Evolutionary conservation across 1,140 invertebrate species (phyloP).

Genomic region (Ostrea denselamellosa): DNA sequence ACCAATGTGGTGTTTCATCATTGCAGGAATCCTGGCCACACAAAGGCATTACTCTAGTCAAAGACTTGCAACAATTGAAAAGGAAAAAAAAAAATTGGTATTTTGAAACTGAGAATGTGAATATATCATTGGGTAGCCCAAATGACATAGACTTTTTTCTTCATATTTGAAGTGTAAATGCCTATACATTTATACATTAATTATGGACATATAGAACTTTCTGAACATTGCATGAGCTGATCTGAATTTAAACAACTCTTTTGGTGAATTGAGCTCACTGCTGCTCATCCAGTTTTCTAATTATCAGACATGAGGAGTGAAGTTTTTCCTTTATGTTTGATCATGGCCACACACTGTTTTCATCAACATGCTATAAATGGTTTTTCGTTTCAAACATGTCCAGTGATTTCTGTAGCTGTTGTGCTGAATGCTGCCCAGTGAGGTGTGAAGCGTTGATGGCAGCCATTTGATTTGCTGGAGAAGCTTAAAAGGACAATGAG

Average conservation of each 20-base stretch:
- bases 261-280: neutral
- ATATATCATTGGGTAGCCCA: too few relatives aligned
- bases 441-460: neutral
- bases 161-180: too few relatives aligned
- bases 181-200: too few relatives aligned
- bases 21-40: neutral
- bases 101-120: too few relatives aligned
- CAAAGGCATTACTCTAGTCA: neutral
- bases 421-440: neutral
- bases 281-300: slow-evolving; percentile 17
- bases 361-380: slow-evolving; percentile 14
- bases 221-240: neutral
- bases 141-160: too few relatives aligned
- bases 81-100: too few relatives aligned
- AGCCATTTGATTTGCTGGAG: neutral
- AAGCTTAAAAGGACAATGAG: slow-evolving; percentile 27
- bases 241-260: neutral
- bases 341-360: slow-evolving; percentile 19
- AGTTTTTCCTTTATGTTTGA: slow-evolving; percentile 24
- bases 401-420: neutral
- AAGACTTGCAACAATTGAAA: neutral
- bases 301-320: slow-evolving; percentile 13
- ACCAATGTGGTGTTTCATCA: neutral
- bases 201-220: neutral
- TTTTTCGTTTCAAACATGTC: slow-evolving; percentile 32